Conservation (phyloP, 2,797 vertebrate species). For the Chromis chromis region DNA sequence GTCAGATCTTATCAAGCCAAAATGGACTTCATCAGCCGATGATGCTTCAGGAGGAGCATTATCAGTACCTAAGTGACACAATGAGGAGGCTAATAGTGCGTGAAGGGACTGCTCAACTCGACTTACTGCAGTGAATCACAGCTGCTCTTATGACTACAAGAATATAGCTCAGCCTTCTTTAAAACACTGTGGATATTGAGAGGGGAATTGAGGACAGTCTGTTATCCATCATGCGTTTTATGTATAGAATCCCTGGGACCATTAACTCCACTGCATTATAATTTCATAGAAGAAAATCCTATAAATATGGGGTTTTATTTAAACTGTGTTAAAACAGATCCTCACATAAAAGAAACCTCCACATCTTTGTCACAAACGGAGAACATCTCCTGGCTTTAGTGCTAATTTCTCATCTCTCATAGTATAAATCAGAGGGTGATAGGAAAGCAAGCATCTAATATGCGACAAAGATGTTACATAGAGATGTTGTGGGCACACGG, state of each 20-base stretch:
- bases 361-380: neutral
- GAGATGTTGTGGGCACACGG: constrained; percentile 13
- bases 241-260: too few species aligned
- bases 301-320: too few species aligned
- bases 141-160: constrained; percentile 16
- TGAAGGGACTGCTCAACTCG: constrained; percentile 1
- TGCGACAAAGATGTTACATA: constrained; percentile 22
- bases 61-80: constrained; percentile 47
- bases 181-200: constrained; percentile 6
- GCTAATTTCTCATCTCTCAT: constrained; percentile 5
- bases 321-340: neutral
- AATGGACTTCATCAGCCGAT: constrained; percentile 38
- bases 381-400: neutral
- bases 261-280: too few species aligned
- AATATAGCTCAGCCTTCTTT: neutral
- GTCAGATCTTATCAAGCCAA: constrained; percentile 50
- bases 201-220: constrained; percentile 18
- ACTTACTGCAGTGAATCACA: neutral
- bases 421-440: neutral
- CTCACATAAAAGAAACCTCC: neutral
- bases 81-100: constrained; percentile 29
- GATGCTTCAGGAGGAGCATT: constrained; percentile 34
- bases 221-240: constrained; percentile 11
- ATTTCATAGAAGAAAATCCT: too few species aligned
- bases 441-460: neutral